Percentiles rank a stretch among this genome's conserved stretches.
These are phyloP conservation scores for Baronia brevicornis DNA, from an alignment of 2,888 invertebrate species.

Conservation along the genomic window DNA sequence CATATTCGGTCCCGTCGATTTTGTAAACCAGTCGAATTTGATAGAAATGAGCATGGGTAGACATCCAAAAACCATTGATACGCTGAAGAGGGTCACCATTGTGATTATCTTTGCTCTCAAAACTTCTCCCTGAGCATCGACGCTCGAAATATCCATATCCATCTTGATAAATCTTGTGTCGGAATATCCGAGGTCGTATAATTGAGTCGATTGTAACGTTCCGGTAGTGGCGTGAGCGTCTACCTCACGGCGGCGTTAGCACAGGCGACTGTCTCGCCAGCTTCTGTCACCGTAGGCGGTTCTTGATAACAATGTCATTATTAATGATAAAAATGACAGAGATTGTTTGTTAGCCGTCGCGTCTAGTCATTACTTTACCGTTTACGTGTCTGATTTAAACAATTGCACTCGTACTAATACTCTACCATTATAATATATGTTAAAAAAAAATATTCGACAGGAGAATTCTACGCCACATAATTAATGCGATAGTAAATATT, in stretches of 20 bases:
- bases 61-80: conserved; percentile 85
- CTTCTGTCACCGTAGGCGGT: conserved; percentile 43
- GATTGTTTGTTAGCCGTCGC: conserved; percentile 36
- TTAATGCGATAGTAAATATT: too few species aligned
- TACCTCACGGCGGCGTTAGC: conserved; percentile 19
- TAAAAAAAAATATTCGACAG: not conserved
- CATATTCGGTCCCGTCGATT: conserved; percentile 53
- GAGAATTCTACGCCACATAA: too few species aligned
- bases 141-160: conserved; percentile 16
- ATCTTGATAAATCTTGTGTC: conserved; percentile 11
- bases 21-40: conserved; percentile 78
- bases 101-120: conserved; percentile 85
- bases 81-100: conserved; percentile 83
- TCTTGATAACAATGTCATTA: conserved; percentile 58
- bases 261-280: conserved; percentile 42
- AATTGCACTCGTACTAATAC: not conserved
- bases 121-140: conserved; percentile 47
- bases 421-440: not conserved
- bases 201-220: conserved; percentile 22
- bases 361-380: conserved; percentile 24
- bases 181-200: too few species aligned
- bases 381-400: conserved; percentile 4
- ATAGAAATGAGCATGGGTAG: conserved; percentile 83
- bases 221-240: conserved; percentile 19
- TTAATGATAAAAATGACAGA: conserved; percentile 57